These are phyloP conservation scores for Clarias gariepinus DNA, from an alignment of 2,113 vertebrate species.

Conservation along the genomic window DNA sequence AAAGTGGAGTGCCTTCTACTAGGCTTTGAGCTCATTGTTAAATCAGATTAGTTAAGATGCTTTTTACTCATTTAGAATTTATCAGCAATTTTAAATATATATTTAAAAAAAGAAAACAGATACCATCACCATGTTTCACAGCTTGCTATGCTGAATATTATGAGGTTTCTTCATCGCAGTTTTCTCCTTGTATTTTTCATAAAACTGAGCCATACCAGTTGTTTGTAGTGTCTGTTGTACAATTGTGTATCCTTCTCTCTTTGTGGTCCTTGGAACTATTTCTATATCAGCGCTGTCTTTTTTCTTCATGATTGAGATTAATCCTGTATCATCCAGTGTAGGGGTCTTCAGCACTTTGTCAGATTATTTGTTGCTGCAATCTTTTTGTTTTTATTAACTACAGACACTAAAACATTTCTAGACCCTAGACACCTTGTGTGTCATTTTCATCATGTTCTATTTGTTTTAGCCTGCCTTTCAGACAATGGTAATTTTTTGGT, in stretches of 20 bases:
- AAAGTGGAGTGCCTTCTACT: not conserved
- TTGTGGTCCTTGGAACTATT: not conserved
- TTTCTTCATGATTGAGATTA: not conserved
- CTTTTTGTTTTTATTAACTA: not conserved
- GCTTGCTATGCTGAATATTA: not conserved
- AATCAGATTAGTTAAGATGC: not conserved
- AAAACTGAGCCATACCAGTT: not conserved
- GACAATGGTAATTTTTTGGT: not conserved
- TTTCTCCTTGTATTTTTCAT: not conserved
- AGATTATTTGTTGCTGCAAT: not conserved
- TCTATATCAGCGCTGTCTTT: not conserved
- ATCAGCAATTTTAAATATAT: not conserved
- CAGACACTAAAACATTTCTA: not conserved
- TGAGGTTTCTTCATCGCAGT: not conserved
- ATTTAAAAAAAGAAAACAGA: not conserved
- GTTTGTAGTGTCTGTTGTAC: not conserved
- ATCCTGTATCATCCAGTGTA: not conserved
- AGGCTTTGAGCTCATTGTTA: not conserved
- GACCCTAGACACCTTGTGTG: not conserved
- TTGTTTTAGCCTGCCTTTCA: not conserved
- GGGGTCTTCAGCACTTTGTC: not conserved
- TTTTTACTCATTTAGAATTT: not conserved
- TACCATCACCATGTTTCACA: not conserved
- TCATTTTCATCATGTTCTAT: not conserved
- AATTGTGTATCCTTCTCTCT: not conserved